Conservation (phyloP, 2,113 vertebrate genomes). For the Myotis davidii region DNA sequence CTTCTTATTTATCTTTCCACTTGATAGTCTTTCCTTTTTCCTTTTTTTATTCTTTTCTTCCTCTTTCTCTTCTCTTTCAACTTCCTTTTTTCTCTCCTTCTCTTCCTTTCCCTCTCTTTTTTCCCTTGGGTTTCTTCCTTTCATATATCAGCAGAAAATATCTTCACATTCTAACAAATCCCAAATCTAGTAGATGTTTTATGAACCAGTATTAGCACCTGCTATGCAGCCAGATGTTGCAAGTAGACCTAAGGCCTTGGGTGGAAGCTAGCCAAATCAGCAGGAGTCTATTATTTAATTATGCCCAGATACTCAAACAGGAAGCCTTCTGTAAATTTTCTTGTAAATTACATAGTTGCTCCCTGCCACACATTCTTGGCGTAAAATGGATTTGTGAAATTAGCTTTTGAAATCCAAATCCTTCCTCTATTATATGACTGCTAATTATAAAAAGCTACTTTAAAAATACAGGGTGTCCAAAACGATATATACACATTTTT, state of each 20-base stretch:
- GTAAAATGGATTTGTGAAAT: slow-evolving; percentile 59
- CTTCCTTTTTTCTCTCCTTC: neutral
- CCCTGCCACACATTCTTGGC: slow-evolving; percentile 52
- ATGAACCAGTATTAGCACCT: neutral
- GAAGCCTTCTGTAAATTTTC: slow-evolving; percentile 20
- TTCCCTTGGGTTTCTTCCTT: neutral
- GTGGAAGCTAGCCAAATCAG: neutral
- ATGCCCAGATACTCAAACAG: neutral
- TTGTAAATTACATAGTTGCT: slow-evolving; percentile 30
- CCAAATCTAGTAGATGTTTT: neutral
- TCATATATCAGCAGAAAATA: neutral
- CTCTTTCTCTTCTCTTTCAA: neutral
- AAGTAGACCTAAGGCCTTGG: neutral
- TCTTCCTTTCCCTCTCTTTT: neutral
- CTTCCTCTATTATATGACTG: neutral
- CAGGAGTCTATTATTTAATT: slow-evolving; percentile 9
- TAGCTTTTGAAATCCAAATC: slow-evolving; percentile 43
- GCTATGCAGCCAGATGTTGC: neutral
- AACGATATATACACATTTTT: no score
- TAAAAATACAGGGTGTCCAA: neutral
- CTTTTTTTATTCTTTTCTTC: neutral
- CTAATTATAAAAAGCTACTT: slow-evolving; percentile 36
- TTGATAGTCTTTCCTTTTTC: neutral
- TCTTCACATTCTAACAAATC: neutral
- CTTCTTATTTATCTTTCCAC: neutral